Conservation (phyloP, 2,797 vertebrate genomes). For the Gastrophryne carolinensis region DNA sequence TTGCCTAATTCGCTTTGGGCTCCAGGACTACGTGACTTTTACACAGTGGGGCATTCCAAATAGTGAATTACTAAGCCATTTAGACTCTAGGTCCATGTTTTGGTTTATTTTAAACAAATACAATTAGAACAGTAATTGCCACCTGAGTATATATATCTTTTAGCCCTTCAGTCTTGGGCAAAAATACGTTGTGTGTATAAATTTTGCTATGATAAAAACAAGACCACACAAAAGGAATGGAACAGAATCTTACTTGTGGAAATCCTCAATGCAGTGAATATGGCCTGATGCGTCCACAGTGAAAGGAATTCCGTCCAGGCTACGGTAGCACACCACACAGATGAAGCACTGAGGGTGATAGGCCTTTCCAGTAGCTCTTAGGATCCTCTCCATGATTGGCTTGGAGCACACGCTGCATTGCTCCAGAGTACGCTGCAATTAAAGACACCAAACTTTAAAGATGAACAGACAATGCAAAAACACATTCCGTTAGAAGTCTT, state of each 20-base stretch:
- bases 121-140: no score
- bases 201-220: not conserved
- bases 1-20: no score
- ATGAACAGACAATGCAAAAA: no score
- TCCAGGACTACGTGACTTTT: no score
- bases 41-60: no score
- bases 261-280: slow-evolving; percentile 98
- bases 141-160: no score
- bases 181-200: not conserved
- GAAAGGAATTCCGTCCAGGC: slow-evolving; percentile 94
- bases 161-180: no score
- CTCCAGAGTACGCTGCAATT: slow-evolving; percentile 89
- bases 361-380: slow-evolving; percentile 92
- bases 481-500: no score
- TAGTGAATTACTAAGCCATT: no score
- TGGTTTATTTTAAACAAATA: no score
- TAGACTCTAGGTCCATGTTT: no score
- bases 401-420: slow-evolving; percentile 90
- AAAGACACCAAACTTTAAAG: not conserved
- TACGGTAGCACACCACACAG: slow-evolving; percentile 93
- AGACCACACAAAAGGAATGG: not conserved
- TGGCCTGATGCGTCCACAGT: slow-evolving; percentile 93
- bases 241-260: slow-evolving; percentile 83
- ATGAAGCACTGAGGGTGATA: slow-evolving; percentile 98
- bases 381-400: slow-evolving; percentile 97